Percentiles rank a stretch among this genome's conserved stretches.
Evolutionary conservation across 2,888 invertebrate genomes (phyloP).

Genomic region (Pteria penguin): DNA sequence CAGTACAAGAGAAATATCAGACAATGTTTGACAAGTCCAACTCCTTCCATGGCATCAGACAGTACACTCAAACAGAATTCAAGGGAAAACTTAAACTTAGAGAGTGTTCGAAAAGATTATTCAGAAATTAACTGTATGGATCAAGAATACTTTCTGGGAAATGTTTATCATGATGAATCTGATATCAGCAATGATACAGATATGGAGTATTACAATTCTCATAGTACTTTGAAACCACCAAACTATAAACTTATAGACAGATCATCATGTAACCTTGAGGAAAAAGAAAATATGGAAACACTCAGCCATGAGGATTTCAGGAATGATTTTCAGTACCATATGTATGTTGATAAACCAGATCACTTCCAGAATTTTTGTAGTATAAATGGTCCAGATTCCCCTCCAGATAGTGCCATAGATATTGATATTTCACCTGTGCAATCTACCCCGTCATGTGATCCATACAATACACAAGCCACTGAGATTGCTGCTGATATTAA

Average conservation of each 20-base stretch:
- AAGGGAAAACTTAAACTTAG: background rate
- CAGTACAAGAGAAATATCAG: constrained; percentile 35
- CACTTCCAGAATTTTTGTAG: constrained; percentile 23
- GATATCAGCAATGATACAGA: background rate
- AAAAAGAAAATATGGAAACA: constrained; percentile 24
- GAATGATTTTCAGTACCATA: background rate
- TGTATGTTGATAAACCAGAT: background rate
- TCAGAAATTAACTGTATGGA: no score
- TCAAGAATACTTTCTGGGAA: no score
- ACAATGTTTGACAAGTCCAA: constrained; percentile 50
- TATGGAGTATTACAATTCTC: background rate
- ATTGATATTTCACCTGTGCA: constrained; percentile 62
- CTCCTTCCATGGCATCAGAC: constrained; percentile 49
- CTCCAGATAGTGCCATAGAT: constrained; percentile 68
- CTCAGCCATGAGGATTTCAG: constrained; percentile 7
- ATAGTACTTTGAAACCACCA: background rate
- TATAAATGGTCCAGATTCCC: constrained; percentile 54
- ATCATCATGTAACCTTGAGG: background rate
- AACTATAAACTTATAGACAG: background rate
- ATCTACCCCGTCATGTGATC: constrained; percentile 51
- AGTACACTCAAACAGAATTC: background rate
- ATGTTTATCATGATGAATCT: background rate
- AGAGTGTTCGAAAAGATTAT: background rate
- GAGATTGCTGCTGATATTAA: background rate
- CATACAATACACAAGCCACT: background rate